Base-by-base conservation (phyloP, 2,113 vertebrate genomes). In the Actenoides hombroni region DNA sequence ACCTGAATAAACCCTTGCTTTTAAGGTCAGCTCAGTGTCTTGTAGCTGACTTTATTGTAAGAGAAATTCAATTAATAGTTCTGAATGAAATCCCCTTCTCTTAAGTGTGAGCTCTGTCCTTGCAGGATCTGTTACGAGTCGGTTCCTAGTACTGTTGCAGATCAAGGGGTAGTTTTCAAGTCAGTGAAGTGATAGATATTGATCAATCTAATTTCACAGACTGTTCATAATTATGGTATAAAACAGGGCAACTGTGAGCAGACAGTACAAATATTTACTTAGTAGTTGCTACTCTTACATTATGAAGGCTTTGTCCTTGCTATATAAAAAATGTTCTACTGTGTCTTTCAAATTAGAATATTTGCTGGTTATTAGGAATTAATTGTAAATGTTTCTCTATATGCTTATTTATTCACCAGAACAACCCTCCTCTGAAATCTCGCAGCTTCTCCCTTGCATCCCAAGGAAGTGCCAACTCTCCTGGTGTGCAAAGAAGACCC, bases 371-470 rank as follows among this genome's bases (percentile, higher is more conserved):
- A 25, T 89, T 93, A 90, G 78, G 33, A 90, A 89, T 84, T 83
- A 86, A 91, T 83, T 90, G 37, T 94, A 83, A 94, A 88, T 35
- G 73, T 97, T 83, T 96, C 90, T 98, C 93, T 94, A 90, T 98
- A 54, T 91, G 60, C 92, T 96, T 97, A 48, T 97, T 96, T 97
- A 93, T 96, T 97, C 78, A 83, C 94, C 98, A 99, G 99, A 99
- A 98, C 96, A 99, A 99, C 94, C 99, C 99, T 87, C 99, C 99
- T 73, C 98, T 99, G 95, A 99, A 99, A 98, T 99, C 99, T 86
- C 98, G 99, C 83, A 99, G 99, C 97, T 99, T 99, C 98, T 99
- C 99, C 2, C 98, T 99, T 86, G 98, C 98, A 18, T 99, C 99
- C 90, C 99, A 99, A 98, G 98, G 99, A 97, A 99, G 99, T 64